These are phyloP conservation scores for Drosophila mauritiana DNA, from an alignment of 1,140 invertebrate genomes.

Conservation along the genomic window DNA sequence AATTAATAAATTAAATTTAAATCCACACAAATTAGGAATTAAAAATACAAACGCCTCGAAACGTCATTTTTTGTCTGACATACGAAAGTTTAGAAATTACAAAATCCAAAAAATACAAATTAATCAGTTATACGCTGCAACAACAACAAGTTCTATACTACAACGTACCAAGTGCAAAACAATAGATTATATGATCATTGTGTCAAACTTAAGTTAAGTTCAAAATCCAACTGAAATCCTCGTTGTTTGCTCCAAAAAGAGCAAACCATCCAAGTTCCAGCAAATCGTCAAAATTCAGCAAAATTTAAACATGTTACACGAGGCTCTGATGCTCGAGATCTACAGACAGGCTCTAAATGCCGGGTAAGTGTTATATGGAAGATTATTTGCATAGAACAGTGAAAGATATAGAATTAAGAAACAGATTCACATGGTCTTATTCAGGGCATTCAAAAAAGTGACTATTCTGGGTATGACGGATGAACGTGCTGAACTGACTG, in stretches of 20 bases:
- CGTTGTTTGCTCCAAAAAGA: constrained; percentile 17
- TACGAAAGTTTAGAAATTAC: constrained; percentile 47
- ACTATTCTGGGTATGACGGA: too few relatives aligned
- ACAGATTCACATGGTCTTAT: too few relatives aligned
- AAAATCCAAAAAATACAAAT: constrained; percentile 30
- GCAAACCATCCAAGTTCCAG: constrained; percentile 13
- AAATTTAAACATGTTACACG: constrained; percentile 84
- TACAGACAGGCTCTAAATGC: constrained; percentile 84
- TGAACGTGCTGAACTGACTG: too few relatives aligned
- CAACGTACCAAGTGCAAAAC: constrained; percentile 80
- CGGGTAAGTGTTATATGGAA: constrained; percentile 66
- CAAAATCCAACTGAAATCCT: constrained; percentile 13
- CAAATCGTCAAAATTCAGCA: constrained; percentile 79
- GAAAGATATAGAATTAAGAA: too few relatives aligned
- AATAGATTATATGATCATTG: constrained; percentile 62
- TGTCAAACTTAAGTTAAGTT: constrained; percentile 74
- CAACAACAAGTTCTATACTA: constrained; percentile 64
- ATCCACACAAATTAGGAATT: constrained; percentile 3
- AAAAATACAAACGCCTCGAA: constrained; percentile 41
- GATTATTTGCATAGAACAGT: not conserved
- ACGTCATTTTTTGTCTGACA: constrained; percentile 65
- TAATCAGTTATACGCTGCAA: constrained; percentile 68
- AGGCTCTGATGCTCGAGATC: constrained; percentile 84
- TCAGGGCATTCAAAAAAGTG: too few relatives aligned
- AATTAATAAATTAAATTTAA: constrained; percentile 80